These are phyloP conservation scores for Vollenhovia emeryi DNA, from an alignment of 1,140 invertebrate species.

Conservation along the genomic window DNA sequence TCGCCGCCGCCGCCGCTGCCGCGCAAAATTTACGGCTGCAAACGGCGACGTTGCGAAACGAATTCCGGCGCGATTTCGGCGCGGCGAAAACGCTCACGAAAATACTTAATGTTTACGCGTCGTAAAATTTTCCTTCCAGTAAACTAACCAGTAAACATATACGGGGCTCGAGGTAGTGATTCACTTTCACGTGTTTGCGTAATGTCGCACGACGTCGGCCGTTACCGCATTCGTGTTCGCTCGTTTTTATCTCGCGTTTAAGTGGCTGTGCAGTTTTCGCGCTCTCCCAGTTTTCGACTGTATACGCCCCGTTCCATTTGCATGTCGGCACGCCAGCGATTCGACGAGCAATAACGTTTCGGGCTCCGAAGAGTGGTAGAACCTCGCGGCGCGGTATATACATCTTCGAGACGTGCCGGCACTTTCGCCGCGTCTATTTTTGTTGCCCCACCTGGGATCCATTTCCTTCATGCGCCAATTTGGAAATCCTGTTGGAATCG, in stretches of 20 bases:
- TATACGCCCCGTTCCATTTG: constrained; percentile 27
- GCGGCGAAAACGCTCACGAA: constrained; percentile 13
- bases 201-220: constrained; percentile 15
- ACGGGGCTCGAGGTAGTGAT: constrained; percentile 49
- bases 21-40: constrained; percentile 26
- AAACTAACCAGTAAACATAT: constrained; percentile 66
- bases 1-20: background rate
- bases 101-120: constrained; percentile 64
- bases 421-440: constrained; percentile 32
- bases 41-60: constrained; percentile 18
- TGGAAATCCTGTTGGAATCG: constrained; percentile 43
- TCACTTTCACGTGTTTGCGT: constrained; percentile 58
- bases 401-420: constrained; percentile 33
- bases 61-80: constrained; percentile 41
- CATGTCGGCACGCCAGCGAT: constrained; percentile 41
- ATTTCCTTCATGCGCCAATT: constrained; percentile 58
- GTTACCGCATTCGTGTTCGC: background rate
- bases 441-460: constrained; percentile 45
- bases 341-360: constrained; percentile 51
- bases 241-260: constrained; percentile 45
- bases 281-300: constrained; percentile 18
- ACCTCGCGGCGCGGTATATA: background rate
- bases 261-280: constrained; percentile 35
- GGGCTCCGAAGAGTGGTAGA: background rate
- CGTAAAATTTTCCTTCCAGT: constrained; percentile 63